Base-by-base conservation (phyloP, 2,888 invertebrate genomes). In the Megastigmus dorsalis region DNA sequence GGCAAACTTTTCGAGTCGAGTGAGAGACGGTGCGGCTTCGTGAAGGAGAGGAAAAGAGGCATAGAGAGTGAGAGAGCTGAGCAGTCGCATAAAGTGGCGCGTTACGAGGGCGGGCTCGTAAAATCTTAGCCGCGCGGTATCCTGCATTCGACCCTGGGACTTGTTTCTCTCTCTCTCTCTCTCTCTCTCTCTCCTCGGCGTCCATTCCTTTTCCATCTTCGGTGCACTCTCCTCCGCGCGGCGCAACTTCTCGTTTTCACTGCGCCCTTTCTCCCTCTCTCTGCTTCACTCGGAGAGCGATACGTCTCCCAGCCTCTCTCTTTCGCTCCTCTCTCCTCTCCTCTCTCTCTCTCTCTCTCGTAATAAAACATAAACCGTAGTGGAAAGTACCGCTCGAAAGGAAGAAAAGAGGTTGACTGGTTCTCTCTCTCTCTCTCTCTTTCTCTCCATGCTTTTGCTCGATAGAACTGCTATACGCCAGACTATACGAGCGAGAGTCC, bases 41-140 rank as follows among this genome's bases (percentile, higher is more conserved):
- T n/a, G n/a, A n/a, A n/a, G n/a, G n/a, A 38, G 36, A 13, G 20
- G 23, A 18, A 62, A 13, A 48, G 66, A 20, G n/a, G 3, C n/a
- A 41, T 18, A 41, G 18, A 69, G 38, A 13, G 9, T 9, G n/a
- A 33, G n/a, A 23, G 18, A 26, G 30, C n/a, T 50, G 43, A 65
- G 33, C 10, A 52, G 55, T 26, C 20, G 36, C 15, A 59, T 23
- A 52, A 52, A 66, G 33, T 41, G 57, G 66, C 57, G 26, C 55
- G 72, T 73, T 77, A 76, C 76, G 62, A 73, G 68, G 67, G 48
- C 66, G 74, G 59, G 60, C 76, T 79, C 78, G 77, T 79, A 80
- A 80, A 80, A 79, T 78, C 79, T 77, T 76, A 63, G 75, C 71
- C 76, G 65, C 38, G 68, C 54, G 30, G 10, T 62, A n/a, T 33